phyloP scores from a whole-genome alignment of 2,888 invertebrate species.

The Xestia rhomboidea region DNA sequence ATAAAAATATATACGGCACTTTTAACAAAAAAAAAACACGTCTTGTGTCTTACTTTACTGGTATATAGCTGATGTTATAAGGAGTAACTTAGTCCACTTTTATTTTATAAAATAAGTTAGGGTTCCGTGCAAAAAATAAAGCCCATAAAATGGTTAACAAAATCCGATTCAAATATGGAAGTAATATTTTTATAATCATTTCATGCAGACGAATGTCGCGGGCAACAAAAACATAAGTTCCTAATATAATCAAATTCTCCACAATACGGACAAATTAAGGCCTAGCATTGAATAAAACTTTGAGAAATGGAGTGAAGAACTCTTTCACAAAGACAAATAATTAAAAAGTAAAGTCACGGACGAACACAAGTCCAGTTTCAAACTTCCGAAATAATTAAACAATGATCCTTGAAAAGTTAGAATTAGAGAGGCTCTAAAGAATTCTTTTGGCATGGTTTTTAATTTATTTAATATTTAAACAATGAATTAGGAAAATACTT shows the following conservation, averaged over 20 bases:
- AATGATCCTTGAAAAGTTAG: conserved; percentile 29
- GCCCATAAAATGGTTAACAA: too few relatives aligned
- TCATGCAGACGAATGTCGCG: too few relatives aligned
- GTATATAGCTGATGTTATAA: too few relatives aligned
- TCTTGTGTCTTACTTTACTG: too few relatives aligned
- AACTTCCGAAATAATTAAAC: conserved; percentile 37
- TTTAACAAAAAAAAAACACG: too few relatives aligned
- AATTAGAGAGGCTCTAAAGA: conserved; percentile 1
- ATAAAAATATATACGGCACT: too few relatives aligned
- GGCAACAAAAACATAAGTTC: neutral
- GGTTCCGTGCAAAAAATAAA: too few relatives aligned
- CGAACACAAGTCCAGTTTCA: conserved; percentile 30
- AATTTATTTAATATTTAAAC: neutral
- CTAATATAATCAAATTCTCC: neutral
- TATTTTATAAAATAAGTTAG: too few relatives aligned
- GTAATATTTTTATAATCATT: too few relatives aligned
- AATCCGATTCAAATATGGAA: too few relatives aligned
- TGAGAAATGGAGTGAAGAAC: conserved; percentile 17
- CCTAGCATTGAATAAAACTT: conserved; percentile 18
- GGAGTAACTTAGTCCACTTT: too few relatives aligned
- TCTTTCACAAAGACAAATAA: conserved; percentile 47
- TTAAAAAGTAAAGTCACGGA: conserved; percentile 39
- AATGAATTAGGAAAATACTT: neutral
- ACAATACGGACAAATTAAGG: conserved; percentile 40
- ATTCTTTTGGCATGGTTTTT: conserved; percentile 7